Evolutionary conservation across 35 echinoderm and acorn worm genomes (phyloP).

Genomic region (Chiridota heheva): DNA sequence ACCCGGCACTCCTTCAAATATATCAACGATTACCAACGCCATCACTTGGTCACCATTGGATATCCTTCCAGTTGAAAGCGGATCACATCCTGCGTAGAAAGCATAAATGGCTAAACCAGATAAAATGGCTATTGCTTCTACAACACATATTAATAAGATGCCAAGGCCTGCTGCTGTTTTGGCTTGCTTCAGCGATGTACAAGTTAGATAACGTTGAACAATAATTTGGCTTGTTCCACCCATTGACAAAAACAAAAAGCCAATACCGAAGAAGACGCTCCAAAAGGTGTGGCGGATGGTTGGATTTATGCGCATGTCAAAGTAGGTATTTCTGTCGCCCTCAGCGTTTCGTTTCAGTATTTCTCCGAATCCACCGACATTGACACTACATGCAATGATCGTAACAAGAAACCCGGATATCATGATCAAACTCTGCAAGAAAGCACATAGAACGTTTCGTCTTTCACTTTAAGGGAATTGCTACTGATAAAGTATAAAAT

Average conservation of each 20-base stretch:
- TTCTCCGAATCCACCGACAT: constrained; percentile 23
- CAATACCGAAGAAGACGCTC: constrained; percentile 20
- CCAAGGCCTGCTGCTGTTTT: constrained; percentile 11
- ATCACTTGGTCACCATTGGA: constrained; percentile 5
- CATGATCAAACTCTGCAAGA: constrained; percentile 33
- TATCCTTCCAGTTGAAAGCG: neutral
- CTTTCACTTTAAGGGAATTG: too few relatives aligned
- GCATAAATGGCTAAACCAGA: constrained; percentile 22
- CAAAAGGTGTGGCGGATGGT: constrained; percentile 28
- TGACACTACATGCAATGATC: constrained; percentile 2
- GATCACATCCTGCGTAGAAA: constrained; percentile 32
- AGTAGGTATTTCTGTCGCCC: constrained; percentile 10
- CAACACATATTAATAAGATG: neutral
- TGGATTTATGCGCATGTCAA: constrained; percentile 30
- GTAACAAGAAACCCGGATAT: constrained; percentile 17
- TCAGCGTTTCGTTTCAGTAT: constrained; percentile 12
- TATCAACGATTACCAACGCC: constrained; percentile 15
- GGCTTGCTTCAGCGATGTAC: constrained; percentile 4
- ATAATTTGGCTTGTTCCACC: constrained; percentile 13
- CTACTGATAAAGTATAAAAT: too few relatives aligned
- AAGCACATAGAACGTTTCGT: constrained; percentile 2
- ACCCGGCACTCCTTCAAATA: constrained; percentile 1
- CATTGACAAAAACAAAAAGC: neutral
- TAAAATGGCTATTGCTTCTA: constrained; percentile 3
- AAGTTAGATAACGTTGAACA: constrained; percentile 16